These are phyloP conservation scores for Leucoraja erinaceus DNA, from an alignment of 2,113 vertebrate species.

Conservation along the genomic window DNA sequence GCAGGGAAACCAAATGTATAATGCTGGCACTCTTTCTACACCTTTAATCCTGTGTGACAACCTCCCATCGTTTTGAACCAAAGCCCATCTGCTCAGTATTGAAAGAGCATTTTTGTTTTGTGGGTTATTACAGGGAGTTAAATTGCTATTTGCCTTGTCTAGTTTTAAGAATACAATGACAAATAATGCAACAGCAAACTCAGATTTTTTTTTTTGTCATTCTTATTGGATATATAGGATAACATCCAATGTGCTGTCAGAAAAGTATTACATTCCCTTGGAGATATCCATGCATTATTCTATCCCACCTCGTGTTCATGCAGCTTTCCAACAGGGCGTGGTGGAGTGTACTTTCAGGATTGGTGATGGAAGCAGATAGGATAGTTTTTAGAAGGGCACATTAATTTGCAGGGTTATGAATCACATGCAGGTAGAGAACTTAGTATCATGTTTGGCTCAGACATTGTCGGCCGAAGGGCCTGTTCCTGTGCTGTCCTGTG, in stretches of 20 bases:
- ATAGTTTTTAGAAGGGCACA: too few species aligned
- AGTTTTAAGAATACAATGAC: not conserved
- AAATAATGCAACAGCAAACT: not conserved
- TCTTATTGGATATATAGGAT: not conserved
- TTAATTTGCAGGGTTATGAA: too few species aligned
- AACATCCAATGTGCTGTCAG: not conserved
- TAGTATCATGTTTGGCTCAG: too few species aligned
- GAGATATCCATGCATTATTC: not conserved
- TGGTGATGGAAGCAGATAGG: too few species aligned
- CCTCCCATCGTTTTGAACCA: not conserved
- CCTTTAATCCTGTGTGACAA: conserved; percentile 18
- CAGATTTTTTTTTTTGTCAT: not conserved
- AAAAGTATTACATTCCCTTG: not conserved
- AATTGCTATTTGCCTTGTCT: not conserved
- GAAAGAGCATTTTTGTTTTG: not conserved
- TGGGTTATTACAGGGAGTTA: not conserved
- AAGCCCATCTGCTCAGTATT: not conserved
- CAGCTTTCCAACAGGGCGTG: too few species aligned
- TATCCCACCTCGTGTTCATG: not conserved
- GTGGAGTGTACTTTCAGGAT: too few species aligned
- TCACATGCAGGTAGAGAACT: too few species aligned
- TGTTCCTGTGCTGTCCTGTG: too few species aligned
- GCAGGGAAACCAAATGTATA: not conserved
- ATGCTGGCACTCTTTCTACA: not conserved
- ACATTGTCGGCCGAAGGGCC: too few species aligned